These are phyloP conservation scores for Geotrupes spiniger DNA, from an alignment of 2,888 invertebrate species.

Conservation along the genomic window DNA sequence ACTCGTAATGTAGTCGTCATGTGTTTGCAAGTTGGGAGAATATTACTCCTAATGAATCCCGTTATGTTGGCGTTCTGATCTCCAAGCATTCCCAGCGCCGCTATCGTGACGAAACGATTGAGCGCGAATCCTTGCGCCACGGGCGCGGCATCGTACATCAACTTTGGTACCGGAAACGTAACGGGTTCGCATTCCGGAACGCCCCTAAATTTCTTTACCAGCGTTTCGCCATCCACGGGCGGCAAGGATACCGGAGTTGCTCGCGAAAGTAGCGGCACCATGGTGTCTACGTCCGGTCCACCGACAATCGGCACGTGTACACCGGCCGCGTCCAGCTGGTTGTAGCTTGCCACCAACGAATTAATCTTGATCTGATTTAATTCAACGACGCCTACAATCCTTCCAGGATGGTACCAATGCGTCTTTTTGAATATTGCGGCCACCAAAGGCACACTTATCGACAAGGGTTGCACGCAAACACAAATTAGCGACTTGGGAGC, in stretches of 20 bases:
- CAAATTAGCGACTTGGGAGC: constrained; percentile 57
- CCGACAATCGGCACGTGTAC: constrained; percentile 64
- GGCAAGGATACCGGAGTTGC: constrained; percentile 51
- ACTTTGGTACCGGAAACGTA: neutral
- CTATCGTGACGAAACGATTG: constrained; percentile 39
- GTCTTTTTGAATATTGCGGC: constrained; percentile 50
- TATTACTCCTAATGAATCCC: constrained; percentile 41
- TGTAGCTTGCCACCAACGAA: constrained; percentile 59
- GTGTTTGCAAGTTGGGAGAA: constrained; percentile 40
- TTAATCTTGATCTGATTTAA: constrained; percentile 52
- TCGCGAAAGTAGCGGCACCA: constrained; percentile 64
- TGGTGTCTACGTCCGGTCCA: constrained; percentile 63
- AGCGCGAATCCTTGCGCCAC: constrained; percentile 39
- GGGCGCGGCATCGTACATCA: constrained; percentile 19
- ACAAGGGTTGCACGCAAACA: constrained; percentile 55
- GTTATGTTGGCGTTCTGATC: constrained; percentile 37
- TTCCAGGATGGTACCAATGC: constrained; percentile 47
- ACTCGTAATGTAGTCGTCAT: constrained; percentile 48
- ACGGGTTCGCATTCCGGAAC: constrained; percentile 15
- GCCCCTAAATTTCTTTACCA: constrained; percentile 23
- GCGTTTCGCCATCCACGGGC: constrained; percentile 35
- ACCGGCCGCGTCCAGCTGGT: constrained; percentile 56
- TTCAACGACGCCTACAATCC: constrained; percentile 44
- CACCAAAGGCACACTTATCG: constrained; percentile 56
- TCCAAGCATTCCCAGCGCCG: constrained; percentile 44